phyloP scores from a whole-genome alignment of 2,888 invertebrate genomes.

The Diachrysia chrysitis region DNA sequence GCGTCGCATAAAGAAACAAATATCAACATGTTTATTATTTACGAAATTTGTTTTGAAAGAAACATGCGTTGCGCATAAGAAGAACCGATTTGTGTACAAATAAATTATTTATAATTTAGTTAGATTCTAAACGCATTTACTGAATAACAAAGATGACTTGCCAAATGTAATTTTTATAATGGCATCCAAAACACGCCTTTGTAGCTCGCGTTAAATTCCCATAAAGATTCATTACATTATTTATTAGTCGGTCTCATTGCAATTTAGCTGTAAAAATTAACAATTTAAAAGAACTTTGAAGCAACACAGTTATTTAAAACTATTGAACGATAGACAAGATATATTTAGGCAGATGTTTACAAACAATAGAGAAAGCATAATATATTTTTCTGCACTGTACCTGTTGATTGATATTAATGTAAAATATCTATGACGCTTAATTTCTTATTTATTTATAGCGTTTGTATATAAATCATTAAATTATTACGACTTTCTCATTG shows the following conservation, averaged over 20 bases:
- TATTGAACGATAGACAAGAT: no score
- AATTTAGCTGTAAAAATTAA: no score
- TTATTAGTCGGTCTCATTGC: not conserved
- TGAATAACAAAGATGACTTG: slow-evolving; percentile 18
- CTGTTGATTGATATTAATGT: not conserved
- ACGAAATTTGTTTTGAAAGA: slow-evolving; percentile 39
- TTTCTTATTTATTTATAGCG: not conserved
- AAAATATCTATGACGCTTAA: not conserved
- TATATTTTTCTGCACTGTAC: not conserved
- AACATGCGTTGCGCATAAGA: slow-evolving; percentile 46
- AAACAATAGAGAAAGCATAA: not conserved
- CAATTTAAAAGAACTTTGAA: not conserved
- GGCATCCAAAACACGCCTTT: not conserved
- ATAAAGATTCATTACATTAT: not conserved
- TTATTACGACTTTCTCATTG: no score
- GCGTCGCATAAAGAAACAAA: not conserved
- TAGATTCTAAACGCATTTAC: slow-evolving; percentile 18
- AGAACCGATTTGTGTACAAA: slow-evolving; percentile 6
- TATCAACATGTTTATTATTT: slow-evolving; percentile 44
- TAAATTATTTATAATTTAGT: slow-evolving; percentile 26
- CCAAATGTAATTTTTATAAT: slow-evolving; percentile 23
- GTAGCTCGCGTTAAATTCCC: not conserved
- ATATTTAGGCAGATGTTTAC: not conserved
- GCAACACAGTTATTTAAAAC: no score
- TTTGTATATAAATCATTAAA: no score